phyloP scores from a whole-genome alignment of 2,113 vertebrate genomes.

The Tautogolabrus adspersus region DNA sequence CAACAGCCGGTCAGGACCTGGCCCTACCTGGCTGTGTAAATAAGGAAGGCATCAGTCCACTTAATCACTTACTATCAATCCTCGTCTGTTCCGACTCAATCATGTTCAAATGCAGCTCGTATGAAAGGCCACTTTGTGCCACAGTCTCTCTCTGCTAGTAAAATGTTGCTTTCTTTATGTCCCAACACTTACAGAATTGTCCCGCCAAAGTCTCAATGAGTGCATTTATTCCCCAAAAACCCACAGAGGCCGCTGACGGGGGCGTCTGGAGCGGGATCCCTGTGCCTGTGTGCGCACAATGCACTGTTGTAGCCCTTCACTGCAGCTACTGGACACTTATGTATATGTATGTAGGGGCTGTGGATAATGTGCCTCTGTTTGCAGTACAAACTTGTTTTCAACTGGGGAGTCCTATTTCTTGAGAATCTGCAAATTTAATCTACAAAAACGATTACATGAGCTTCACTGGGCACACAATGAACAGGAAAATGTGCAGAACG shows the following conservation, averaged over 20 bases:
- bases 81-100: constrained; percentile 72
- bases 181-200: constrained; percentile 82
- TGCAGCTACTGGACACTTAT: constrained; percentile 29
- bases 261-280: constrained; percentile 45
- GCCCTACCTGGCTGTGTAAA: constrained; percentile 67
- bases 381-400: constrained; percentile 8
- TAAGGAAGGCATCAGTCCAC: constrained; percentile 58
- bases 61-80: constrained; percentile 67
- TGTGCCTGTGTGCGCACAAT: constrained; percentile 65
- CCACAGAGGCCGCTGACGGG: constrained; percentile 58
- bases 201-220: constrained; percentile 74
- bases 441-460: background rate
- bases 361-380: constrained; percentile 32
- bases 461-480: background rate
- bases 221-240: constrained; percentile 79
- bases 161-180: constrained; percentile 84
- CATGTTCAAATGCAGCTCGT: constrained; percentile 53
- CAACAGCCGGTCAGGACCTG: constrained; percentile 41
- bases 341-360: constrained; percentile 1
- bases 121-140: constrained; percentile 80
- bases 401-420: background rate
- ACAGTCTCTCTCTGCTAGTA: constrained; percentile 64
- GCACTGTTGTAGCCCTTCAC: constrained; percentile 67
- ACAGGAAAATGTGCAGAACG: background rate
- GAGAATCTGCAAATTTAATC: background rate